Percentiles rank a stretch among this genome's conserved stretches.
phyloP scores from a whole-genome alignment of 2,113 vertebrate species.

The Semnopithecus entellus region DNA sequence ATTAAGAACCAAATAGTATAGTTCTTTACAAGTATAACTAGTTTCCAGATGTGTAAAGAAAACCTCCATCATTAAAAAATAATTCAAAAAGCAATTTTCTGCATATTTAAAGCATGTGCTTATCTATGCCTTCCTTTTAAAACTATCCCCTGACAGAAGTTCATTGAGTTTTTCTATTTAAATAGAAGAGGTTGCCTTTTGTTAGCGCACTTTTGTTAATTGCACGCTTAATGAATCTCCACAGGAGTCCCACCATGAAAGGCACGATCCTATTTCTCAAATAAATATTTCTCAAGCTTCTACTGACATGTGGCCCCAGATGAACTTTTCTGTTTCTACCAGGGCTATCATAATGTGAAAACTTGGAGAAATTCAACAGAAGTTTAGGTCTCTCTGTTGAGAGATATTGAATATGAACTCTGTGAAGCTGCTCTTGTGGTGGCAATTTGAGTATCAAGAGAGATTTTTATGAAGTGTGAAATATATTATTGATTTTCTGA shows the following conservation, averaged over 20 bases:
- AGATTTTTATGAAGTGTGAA: background rate
- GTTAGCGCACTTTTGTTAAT: conserved; percentile 57
- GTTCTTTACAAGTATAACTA: background rate
- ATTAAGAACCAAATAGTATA: background rate
- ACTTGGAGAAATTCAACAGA: background rate
- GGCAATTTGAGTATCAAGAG: conserved; percentile 34
- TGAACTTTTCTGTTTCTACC: background rate
- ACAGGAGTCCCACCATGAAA: background rate
- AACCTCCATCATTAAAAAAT: background rate
- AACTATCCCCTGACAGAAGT: background rate
- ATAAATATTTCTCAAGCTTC: conserved; percentile 14
- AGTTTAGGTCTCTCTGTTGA: background rate
- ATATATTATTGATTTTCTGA: conserved; percentile 6
- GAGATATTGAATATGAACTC: background rate
- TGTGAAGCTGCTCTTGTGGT: background rate
- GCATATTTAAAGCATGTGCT: background rate
- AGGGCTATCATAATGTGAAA: background rate
- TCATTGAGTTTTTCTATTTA: conserved; percentile 7
- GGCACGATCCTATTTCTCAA: background rate
- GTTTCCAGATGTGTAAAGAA: background rate
- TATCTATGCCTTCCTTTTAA: background rate
- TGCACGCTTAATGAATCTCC: conserved; percentile 43
- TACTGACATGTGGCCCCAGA: background rate
- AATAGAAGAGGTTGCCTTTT: background rate
- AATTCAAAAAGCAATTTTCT: background rate